Conservation (phyloP, 2,797 vertebrate genomes). For the Pempheris klunzingeri region DNA sequence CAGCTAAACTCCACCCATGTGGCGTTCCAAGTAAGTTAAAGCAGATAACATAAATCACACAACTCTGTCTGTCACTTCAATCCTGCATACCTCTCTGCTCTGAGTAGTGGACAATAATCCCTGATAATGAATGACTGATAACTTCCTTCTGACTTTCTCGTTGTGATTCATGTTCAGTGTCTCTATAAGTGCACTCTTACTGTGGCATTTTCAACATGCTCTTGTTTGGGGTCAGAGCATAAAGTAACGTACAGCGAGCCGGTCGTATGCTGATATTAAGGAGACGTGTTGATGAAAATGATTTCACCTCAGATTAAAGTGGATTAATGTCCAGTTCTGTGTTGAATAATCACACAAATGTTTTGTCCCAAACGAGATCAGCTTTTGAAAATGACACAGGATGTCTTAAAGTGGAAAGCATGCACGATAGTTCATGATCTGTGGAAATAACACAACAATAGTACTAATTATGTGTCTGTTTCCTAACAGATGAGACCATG, state of each 20-base stretch:
- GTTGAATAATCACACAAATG: background rate
- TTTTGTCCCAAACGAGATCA: constrained; percentile 12
- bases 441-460: background rate
- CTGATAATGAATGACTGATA: background rate
- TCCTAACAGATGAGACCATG: constrained; percentile 93
- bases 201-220: constrained; percentile 25
- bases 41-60: background rate
- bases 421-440: background rate
- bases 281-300: background rate
- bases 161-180: background rate
- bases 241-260: background rate
- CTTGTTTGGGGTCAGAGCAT: constrained; percentile 1
- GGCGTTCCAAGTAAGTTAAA: constrained; percentile 10
- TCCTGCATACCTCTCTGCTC: background rate
- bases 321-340: too few relatives aligned
- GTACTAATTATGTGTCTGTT: constrained; percentile 1
- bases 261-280: background rate
- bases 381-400: constrained; percentile 1
- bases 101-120: background rate
- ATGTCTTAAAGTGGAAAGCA: background rate
- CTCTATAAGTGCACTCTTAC: background rate
- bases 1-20: constrained; percentile 8
- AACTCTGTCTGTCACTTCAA: background rate
- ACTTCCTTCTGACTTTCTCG: background rate
- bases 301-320: background rate